A percentile compares a stretch with the other conserved stretches of the same genome.
phyloP scores from a whole-genome alignment of 2,888 invertebrate species.

The Lasioglossum oenotherae region DNA sequence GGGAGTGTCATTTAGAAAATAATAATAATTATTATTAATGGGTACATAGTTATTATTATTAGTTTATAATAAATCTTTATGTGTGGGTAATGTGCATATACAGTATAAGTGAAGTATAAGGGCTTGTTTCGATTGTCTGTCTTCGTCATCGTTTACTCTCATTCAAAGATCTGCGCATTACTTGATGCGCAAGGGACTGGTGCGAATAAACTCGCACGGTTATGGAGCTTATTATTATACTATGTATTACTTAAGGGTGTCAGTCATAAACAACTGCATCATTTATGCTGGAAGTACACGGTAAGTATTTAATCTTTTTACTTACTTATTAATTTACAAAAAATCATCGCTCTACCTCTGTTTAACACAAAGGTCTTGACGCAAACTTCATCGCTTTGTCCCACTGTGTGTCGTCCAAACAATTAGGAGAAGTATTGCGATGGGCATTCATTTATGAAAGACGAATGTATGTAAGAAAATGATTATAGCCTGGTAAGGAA shows the following conservation, averaged over 20 bases:
- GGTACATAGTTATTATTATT: background rate
- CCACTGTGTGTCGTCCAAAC: background rate
- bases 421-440: background rate
- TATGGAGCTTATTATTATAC: background rate
- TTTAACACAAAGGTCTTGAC: no score
- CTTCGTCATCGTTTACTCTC: background rate
- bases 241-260: background rate
- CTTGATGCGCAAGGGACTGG: background rate
- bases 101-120: background rate
- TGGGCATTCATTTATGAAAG: background rate
- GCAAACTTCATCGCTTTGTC: no score
- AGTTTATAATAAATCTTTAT: background rate
- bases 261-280: background rate
- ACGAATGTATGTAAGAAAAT: background rate
- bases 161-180: background rate
- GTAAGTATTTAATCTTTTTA: no score
- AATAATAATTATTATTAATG: background rate
- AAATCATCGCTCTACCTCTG: no score
- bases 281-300: no score
- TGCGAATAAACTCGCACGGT: background rate
- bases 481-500: background rate
- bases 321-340: no score
- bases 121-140: background rate
- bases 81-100: background rate
- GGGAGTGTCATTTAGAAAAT: background rate